phyloP scores from a whole-genome alignment of 64 coral and sea anemone genomes.

The Actinia equina region DNA sequence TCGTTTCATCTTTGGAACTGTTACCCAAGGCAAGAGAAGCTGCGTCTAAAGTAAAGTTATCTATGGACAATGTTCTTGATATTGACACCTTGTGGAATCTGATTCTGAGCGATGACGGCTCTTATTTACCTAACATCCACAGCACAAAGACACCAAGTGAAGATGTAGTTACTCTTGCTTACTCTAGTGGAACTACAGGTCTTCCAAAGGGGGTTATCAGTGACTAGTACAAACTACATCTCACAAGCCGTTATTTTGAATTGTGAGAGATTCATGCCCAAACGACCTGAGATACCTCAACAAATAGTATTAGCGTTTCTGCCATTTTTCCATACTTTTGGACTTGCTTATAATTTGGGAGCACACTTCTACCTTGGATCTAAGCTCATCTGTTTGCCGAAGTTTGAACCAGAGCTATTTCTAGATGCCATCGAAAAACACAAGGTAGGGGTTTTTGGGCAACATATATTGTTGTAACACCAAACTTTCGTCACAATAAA shows the following conservation, averaged over 20 bases:
- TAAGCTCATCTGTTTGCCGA: slow-evolving; percentile 43
- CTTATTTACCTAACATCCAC: neutral
- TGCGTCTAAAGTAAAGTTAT: slow-evolving; percentile 12
- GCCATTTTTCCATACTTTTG: slow-evolving; percentile 69
- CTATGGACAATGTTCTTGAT: slow-evolving; percentile 33
- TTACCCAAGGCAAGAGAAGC: slow-evolving; percentile 48
- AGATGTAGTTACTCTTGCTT: slow-evolving; percentile 13
- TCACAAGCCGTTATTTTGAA: neutral
- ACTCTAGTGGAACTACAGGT: slow-evolving; percentile 43
- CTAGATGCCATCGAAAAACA: slow-evolving; percentile 68
- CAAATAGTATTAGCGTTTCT: neutral
- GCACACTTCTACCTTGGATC: slow-evolving; percentile 15
- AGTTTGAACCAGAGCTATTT: slow-evolving; percentile 59
- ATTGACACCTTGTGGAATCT: slow-evolving; percentile 32
- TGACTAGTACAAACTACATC: slow-evolving; percentile 8
- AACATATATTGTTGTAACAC: too few species aligned
- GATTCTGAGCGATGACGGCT: slow-evolving; percentile 54
- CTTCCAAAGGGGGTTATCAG: slow-evolving; percentile 37
- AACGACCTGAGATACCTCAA: neutral
- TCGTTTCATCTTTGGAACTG: slow-evolving; percentile 41
- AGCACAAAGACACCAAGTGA: neutral
- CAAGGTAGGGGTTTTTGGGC: slow-evolving; percentile 39
- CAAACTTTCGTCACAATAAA: too few species aligned
- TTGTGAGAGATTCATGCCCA: neutral
- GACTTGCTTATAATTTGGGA: slow-evolving; percentile 35